Evolutionary conservation across 2,888 invertebrate genomes (phyloP).

Genomic region (Blastobasis adustella): DNA sequence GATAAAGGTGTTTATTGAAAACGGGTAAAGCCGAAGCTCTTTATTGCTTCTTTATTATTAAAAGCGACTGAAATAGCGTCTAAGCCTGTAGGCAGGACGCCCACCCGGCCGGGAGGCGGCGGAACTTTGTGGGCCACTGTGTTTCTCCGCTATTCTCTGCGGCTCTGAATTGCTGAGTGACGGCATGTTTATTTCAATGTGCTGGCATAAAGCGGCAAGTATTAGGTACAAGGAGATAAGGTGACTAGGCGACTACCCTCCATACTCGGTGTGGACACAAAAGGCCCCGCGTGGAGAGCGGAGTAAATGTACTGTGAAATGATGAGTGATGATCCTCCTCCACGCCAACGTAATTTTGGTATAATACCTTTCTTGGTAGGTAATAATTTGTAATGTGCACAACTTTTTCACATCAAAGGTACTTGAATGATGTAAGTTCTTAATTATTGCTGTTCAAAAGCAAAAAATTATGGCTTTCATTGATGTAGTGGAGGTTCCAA

Average conservation of each 20-base stretch:
- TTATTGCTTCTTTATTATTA: conserved; percentile 72
- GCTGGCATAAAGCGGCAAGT: neutral
- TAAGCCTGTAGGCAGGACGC: conserved; percentile 9
- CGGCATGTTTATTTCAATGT: neutral
- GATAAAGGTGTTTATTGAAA: conserved; percentile 76
- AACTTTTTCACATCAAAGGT: no score
- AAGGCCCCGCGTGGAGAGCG: conserved; percentile 19
- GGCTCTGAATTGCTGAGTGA: neutral
- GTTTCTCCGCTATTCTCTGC: neutral
- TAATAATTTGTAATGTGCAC: no score
- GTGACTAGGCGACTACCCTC: no score
- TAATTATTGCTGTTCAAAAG: no score
- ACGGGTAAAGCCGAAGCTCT: conserved; percentile 69
- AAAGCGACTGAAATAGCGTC: conserved; percentile 37
- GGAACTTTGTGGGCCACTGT: neutral
- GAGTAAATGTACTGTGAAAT: conserved; percentile 44
- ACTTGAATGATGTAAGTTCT: no score
- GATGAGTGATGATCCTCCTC: conserved; percentile 32
- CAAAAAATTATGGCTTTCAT: no score
- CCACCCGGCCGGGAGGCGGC: neutral
- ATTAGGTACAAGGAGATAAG: neutral
- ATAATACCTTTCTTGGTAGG: no score
- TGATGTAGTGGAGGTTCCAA: no score
- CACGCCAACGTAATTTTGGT: no score
- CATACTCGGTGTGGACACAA: neutral